Evolutionary conservation across 1,140 invertebrate genomes (phyloP).

Genomic region (Polyergus mexicanus): DNA sequence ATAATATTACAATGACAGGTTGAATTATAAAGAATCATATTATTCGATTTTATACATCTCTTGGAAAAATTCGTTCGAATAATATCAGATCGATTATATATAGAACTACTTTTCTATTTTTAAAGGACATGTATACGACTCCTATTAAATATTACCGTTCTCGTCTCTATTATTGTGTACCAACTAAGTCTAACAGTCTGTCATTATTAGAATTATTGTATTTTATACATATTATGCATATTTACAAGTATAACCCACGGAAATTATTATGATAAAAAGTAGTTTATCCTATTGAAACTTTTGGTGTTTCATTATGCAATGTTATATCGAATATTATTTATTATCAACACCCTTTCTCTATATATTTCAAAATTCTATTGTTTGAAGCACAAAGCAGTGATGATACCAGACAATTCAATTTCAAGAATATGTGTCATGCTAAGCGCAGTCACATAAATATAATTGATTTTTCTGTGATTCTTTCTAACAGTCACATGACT

Average conservation of each 20-base stretch:
- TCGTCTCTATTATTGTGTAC: slow-evolving; percentile 50
- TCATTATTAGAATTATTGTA: slow-evolving; percentile 71
- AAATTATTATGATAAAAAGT: slow-evolving; percentile 66
- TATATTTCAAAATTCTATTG: neutral
- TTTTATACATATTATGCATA: slow-evolving; percentile 78
- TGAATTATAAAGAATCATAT: slow-evolving; percentile 38
- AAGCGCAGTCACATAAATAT: neutral
- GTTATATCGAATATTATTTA: slow-evolving; percentile 32
- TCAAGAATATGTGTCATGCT: neutral
- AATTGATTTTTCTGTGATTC: neutral
- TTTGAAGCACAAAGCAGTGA: neutral
- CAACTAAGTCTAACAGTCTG: slow-evolving; percentile 78
- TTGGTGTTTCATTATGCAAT: slow-evolving; percentile 65
- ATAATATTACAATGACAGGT: slow-evolving; percentile 65
- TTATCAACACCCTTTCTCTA: slow-evolving; percentile 19
- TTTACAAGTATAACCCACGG: slow-evolving; percentile 74
- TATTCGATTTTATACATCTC: slow-evolving; percentile 52
- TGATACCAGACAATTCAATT: slow-evolving; percentile 15
- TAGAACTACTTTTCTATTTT: slow-evolving; percentile 47
- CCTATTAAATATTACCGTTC: slow-evolving; percentile 63
- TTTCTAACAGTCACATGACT: neutral
- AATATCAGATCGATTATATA: slow-evolving; percentile 58
- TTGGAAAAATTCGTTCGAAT: slow-evolving; percentile 53
- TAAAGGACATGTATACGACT: slow-evolving; percentile 46
- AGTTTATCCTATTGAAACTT: slow-evolving; percentile 69